A percentile compares a stretch with the other conserved stretches of the same genome.
These are phyloP conservation scores for Muschampia plurimacula DNA, from an alignment of 2,888 invertebrate genomes.

Conservation along the genomic window DNA sequence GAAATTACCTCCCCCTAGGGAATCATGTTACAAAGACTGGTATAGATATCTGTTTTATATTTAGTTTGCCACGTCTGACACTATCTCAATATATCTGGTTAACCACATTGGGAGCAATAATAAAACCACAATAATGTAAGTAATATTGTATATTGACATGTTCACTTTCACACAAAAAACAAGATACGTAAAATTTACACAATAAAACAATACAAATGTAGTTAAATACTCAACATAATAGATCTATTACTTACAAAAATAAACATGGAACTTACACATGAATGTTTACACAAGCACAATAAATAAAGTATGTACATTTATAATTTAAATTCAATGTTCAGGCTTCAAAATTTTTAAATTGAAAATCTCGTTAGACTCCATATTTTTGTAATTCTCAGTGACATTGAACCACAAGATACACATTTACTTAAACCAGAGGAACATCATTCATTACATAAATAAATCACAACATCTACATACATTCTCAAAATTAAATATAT, in stretches of 20 bases:
- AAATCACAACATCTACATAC: constrained; percentile 49
- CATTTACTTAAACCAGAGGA: constrained; percentile 45
- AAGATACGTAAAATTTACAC: constrained; percentile 80
- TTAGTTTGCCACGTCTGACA: constrained; percentile 1
- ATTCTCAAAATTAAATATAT: constrained; percentile 46
- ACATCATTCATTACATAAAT: constrained; percentile 49
- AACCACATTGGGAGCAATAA: constrained; percentile 48
- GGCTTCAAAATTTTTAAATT: constrained; percentile 8
- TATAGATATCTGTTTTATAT: background rate
- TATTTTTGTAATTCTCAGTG: constrained; percentile 42
- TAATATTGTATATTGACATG: constrained; percentile 83
- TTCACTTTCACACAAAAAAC: constrained; percentile 82
- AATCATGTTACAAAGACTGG: constrained; percentile 29
- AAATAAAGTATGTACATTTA: constrained; percentile 66
- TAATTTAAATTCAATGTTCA: constrained; percentile 42
- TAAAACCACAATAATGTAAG: constrained; percentile 69
- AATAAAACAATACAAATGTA: constrained; percentile 75
- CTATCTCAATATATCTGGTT: constrained; percentile 36
- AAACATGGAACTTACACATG: constrained; percentile 66
- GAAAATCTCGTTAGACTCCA: constrained; percentile 18
- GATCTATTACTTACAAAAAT: constrained; percentile 73
- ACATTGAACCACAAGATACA: constrained; percentile 30
- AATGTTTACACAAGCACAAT: constrained; percentile 61
- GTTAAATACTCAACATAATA: constrained; percentile 80
- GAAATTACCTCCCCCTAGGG: constrained; percentile 49